phyloP scores from a whole-genome alignment of 2,797 vertebrate genomes.

The Podarcis lilfordi region DNA sequence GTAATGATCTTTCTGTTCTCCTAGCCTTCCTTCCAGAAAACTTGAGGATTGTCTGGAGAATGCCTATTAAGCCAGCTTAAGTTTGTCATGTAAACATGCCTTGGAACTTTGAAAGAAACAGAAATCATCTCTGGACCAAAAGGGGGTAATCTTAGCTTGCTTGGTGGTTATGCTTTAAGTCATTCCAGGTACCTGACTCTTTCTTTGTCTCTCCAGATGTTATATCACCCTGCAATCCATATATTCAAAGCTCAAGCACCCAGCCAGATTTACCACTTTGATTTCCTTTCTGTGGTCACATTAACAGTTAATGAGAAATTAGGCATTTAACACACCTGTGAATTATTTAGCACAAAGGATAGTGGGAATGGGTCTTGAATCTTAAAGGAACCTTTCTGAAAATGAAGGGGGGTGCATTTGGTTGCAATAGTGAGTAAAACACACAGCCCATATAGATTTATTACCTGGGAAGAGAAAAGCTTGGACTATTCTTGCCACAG shows the following conservation, averaged over 20 bases:
- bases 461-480: not conserved
- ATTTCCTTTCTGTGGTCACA: conserved; percentile 42
- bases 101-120: not conserved
- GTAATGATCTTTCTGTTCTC: no score
- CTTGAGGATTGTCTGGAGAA: not conserved
- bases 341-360: conserved; percentile 40
- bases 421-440: not conserved
- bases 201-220: not conserved
- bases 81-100: not conserved
- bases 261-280: conserved; percentile 45
- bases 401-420: not conserved
- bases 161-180: not conserved
- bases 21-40: no score
- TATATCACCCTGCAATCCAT: conserved; percentile 22
- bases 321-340: conserved; percentile 39
- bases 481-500: not conserved
- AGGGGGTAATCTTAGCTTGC: not conserved
- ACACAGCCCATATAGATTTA: not conserved
- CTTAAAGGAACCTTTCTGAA: not conserved
- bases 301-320: conserved; percentile 52
- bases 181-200: not conserved
- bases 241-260: conserved; percentile 16
- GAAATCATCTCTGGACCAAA: no score
- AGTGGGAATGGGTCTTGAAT: conserved; percentile 20
- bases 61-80: not conserved